Base-by-base conservation (phyloP, 2,888 invertebrate species). In the Scrobipalpa costella region DNA sequence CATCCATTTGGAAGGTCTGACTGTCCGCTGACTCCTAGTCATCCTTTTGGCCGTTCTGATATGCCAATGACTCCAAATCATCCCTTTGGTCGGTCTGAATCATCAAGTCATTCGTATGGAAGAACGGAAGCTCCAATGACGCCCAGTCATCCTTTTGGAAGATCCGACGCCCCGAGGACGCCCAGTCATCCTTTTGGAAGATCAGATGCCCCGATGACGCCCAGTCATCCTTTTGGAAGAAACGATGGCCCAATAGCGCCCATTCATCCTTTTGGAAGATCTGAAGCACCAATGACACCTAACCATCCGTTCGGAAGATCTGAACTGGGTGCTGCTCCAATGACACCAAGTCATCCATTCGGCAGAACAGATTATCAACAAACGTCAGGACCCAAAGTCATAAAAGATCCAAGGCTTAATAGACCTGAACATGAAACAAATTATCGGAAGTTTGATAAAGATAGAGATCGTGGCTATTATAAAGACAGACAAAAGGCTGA, bases 321-420 rank as follows among this genome's bases (percentile, higher is more conserved):
- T 55, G 77, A 79, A 57, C 9, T 44, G 15, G 15, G 15, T 6
- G 44, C n/a, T 33, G 52, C 66, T 63, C 71, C 69, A 34, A 57
- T 68, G 33, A 73, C 74, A 0, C 76, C 79, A 5, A 73, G 63
- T 38, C 74, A 70, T 57, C 63, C 72, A 7, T 55, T 55, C 34
- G 55, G 55, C 15, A 55, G 15, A 34, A 34, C 55, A 55, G 55
- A 55, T 6, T 55, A 34, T 55, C 55, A 71, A 61, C 61, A 70
- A 64, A 59, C 59, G 61, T 21, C 67, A 55, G 17, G 63, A 64
- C 21, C 66, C 62, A 75, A 72, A 55, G 78, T 71, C 63, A 72
- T 60, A 21, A 81, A 85, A 69, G 88, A 87, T 75, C 86, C 85
- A 7, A 84, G 87, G 70, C 68, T 84, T 15, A 79, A 83, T 66